Percentiles rank a stretch among this genome's conserved stretches.
Conservation (phyloP, 2,888 invertebrate genomes). For the Scaptomyza parva region DNA sequence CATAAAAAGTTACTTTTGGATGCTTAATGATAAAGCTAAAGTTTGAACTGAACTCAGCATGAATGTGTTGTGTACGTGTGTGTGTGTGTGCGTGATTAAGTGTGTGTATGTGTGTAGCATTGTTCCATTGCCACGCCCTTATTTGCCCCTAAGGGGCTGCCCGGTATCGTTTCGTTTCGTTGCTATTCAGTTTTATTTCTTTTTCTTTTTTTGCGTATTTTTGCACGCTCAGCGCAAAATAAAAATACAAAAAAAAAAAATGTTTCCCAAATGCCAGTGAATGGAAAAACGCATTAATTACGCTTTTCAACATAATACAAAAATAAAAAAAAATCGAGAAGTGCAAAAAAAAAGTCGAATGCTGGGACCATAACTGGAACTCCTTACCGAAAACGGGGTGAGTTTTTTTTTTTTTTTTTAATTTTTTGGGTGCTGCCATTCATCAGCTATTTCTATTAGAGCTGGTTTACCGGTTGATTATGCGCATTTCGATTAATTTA, state of each 20-base stretch:
- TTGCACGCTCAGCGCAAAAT: constrained; percentile 71
- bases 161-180: no score
- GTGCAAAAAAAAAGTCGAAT: constrained; percentile 41
- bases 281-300: constrained; percentile 76
- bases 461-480: constrained; percentile 62
- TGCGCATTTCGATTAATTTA: constrained; percentile 29
- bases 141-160: constrained; percentile 34
- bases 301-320: constrained; percentile 68
- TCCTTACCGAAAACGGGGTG: constrained; percentile 47
- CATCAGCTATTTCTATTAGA: constrained; percentile 39
- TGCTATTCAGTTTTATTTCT: constrained; percentile 16
- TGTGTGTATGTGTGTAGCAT: constrained; percentile 35
- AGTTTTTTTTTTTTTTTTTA: constrained; percentile 31
- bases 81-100: constrained; percentile 11
- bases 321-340: constrained; percentile 31
- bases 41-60: constrained; percentile 27
- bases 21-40: constrained; percentile 76
- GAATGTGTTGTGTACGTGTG: constrained; percentile 6
- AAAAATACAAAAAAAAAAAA: constrained; percentile 37
- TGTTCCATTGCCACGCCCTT: constrained; percentile 54
- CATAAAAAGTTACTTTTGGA: constrained; percentile 77
- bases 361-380: constrained; percentile 40
- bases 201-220: constrained; percentile 43
- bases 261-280: constrained; percentile 46
- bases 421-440: constrained; percentile 19